phyloP scores from a whole-genome alignment of 2,797 vertebrate genomes.

The Remorina albescens region DNA sequence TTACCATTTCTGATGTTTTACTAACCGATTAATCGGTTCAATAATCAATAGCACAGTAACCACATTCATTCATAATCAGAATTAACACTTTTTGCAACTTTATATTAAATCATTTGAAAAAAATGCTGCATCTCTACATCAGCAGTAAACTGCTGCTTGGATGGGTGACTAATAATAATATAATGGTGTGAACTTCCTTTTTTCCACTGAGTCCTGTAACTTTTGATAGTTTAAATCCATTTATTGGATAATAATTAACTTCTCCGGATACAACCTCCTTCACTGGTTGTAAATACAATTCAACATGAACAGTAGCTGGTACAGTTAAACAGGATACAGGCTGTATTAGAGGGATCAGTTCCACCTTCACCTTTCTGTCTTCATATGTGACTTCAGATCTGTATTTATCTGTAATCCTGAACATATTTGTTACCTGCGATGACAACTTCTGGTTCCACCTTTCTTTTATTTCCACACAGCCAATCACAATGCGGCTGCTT shows the following conservation, averaged over 20 bases:
- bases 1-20: not conserved
- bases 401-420: not conserved
- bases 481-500: slow-evolving; percentile 59
- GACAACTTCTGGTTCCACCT: not conserved
- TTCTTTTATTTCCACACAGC: slow-evolving; percentile 37
- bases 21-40: not conserved
- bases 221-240: not conserved
- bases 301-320: not conserved
- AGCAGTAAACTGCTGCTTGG: not conserved
- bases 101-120: not conserved
- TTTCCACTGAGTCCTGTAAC: no score
- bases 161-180: not conserved
- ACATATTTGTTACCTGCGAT: not conserved
- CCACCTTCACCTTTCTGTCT: not conserved
- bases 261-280: no score
- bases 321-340: not conserved
- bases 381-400: not conserved
- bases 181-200: not conserved
- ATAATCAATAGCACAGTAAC: no score
- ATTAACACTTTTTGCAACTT: no score
- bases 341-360: not conserved
- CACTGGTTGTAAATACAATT: no score
- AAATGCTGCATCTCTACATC: not conserved
- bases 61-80: not conserved
- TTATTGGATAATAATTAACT: not conserved